A percentile compares a stretch with the other conserved stretches of the same genome.
Evolutionary conservation across 2,797 vertebrate genomes (phyloP).

Genomic region (Hoplostethus atlanticus): DNA sequence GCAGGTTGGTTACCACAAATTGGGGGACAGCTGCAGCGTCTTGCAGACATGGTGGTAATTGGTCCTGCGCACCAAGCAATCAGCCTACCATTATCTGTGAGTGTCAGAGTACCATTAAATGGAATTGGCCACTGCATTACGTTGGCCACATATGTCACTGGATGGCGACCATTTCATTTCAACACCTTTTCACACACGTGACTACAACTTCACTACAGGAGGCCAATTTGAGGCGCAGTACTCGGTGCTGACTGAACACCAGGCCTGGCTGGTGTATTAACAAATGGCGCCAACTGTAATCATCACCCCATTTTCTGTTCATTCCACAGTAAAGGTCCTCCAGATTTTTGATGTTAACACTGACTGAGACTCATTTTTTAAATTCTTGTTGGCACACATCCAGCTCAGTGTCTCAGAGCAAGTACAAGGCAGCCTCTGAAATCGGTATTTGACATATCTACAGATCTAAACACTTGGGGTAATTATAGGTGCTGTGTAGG

Average conservation of each 20-base stretch:
- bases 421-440: slow-evolving; percentile 38
- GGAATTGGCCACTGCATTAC: slow-evolving; percentile 1
- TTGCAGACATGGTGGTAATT: neutral
- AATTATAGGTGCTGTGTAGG: slow-evolving; percentile 76
- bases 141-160: slow-evolving; percentile 18
- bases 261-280: neutral
- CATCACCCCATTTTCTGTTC: neutral
- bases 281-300: neutral
- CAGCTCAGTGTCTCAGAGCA: slow-evolving; percentile 17
- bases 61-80: neutral
- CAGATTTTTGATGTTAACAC: neutral
- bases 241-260: neutral
- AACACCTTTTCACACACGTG: neutral
- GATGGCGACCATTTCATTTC: slow-evolving; percentile 16
- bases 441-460: slow-evolving; percentile 71
- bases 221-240: neutral
- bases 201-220: neutral
- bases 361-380: neutral
- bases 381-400: neutral
- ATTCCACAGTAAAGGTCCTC: neutral
- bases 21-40: neutral
- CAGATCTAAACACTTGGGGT: slow-evolving; percentile 73
- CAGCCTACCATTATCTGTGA: neutral
- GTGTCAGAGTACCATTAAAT: slow-evolving; percentile 1
- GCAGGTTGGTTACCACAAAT: neutral